phyloP scores from a whole-genome alignment of 2,113 vertebrate species.

The Eclectus roratus region DNA sequence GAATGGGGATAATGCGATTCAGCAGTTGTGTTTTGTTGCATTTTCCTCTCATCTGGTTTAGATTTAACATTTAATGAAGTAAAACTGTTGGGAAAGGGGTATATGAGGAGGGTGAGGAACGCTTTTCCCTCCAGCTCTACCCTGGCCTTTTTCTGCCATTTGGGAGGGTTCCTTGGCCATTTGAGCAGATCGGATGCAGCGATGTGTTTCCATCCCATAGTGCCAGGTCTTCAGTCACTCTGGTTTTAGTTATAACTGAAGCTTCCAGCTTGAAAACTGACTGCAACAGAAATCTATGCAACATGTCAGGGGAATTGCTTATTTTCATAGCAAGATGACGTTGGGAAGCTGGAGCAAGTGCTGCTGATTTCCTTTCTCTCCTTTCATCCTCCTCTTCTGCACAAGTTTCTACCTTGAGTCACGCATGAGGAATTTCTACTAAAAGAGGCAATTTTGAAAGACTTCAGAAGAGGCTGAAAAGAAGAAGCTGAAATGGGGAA shows the following conservation, averaged over 20 bases:
- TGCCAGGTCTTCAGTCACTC: background rate
- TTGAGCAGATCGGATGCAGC: background rate
- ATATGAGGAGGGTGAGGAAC: background rate
- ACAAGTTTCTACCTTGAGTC: background rate
- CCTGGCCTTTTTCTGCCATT: background rate
- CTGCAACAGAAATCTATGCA: background rate
- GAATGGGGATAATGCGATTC: background rate
- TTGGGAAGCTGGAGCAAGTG: background rate
- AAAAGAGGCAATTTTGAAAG: background rate
- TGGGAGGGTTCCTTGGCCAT: background rate
- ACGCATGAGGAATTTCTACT: background rate
- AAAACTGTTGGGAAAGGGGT: background rate
- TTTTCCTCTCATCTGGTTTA: background rate
- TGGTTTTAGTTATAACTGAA: background rate
- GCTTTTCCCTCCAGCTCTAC: background rate
- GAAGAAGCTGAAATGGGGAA: background rate
- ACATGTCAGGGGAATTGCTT: background rate
- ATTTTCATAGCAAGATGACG: background rate
- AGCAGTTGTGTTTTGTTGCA: background rate
- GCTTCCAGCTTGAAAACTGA: background rate
- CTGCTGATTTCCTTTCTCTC: background rate
- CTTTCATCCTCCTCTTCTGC: background rate
- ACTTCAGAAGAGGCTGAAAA: background rate
- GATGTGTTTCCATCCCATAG: background rate
- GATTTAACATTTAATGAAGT: constrained; percentile 11